Conservation (phyloP, 2,113 vertebrate species). For the Centropus unirufus region DNA sequence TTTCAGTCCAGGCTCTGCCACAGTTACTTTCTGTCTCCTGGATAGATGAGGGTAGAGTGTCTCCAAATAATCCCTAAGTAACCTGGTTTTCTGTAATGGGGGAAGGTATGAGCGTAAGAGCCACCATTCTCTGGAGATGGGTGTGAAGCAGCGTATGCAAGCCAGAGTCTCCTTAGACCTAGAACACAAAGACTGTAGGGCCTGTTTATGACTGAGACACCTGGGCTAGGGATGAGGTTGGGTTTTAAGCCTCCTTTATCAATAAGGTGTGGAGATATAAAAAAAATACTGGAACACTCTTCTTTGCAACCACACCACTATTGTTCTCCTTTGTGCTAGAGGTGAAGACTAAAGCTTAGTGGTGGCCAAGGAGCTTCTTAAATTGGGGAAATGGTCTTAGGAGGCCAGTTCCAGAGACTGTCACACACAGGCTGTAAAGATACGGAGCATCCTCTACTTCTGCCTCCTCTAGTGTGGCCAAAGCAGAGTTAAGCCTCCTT, state of each 20-base stretch:
- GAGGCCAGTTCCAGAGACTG: not conserved
- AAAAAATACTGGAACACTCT: not conserved
- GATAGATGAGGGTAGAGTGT: not conserved
- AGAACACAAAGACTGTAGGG: not conserved
- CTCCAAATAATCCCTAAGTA: not conserved
- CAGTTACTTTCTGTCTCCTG: not conserved
- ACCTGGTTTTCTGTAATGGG: not conserved
- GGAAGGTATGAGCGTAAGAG: rapidly evolving
- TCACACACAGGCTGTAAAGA: not conserved
- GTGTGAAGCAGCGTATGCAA: rapidly evolving
- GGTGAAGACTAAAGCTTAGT: not conserved
- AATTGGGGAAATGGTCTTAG: not conserved
- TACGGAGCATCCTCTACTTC: not conserved
- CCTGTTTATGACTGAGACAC: not conserved
- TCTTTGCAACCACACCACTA: rapidly evolving
- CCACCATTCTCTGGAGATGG: not conserved
- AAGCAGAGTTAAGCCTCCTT: conserved; percentile 33
- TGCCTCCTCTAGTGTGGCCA: not conserved
- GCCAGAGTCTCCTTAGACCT: not conserved
- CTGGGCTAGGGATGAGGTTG: not conserved
- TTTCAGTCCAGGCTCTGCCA: not conserved
- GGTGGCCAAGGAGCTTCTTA: not conserved
- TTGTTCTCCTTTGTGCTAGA: not conserved
- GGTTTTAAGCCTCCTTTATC: not conserved
- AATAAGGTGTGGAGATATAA: not conserved